phyloP scores from a whole-genome alignment of 2,888 invertebrate species.

The Choristoneura rosaceana region DNA sequence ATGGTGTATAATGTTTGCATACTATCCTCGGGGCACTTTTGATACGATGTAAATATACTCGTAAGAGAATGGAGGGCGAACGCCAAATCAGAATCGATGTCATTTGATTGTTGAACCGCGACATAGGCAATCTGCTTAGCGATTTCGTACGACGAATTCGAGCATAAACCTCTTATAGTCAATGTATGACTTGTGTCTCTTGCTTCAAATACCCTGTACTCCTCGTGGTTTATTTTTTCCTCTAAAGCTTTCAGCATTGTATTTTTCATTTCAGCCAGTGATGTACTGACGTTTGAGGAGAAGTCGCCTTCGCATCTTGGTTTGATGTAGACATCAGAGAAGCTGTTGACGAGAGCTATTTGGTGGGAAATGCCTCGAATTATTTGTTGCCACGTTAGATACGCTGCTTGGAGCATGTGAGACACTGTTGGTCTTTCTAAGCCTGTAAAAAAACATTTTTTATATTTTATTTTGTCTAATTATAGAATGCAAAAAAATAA shows the following conservation, averaged over 20 bases:
- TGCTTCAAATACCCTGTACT: conserved; percentile 38
- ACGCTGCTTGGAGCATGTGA: conserved; percentile 88
- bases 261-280: conserved; percentile 80
- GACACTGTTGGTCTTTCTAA: conserved; percentile 86
- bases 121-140: conserved; percentile 84
- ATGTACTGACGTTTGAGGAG: conserved; percentile 63
- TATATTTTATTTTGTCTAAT: not conserved
- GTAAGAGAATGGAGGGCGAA: conserved; percentile 51
- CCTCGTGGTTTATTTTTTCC: conserved; percentile 52
- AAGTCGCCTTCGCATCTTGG: conserved; percentile 78
- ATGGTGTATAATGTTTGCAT: conserved; percentile 53
- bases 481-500: not conserved
- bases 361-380: conserved; percentile 84
- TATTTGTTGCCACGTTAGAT: conserved; percentile 87
- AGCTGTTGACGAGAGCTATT: conserved; percentile 85
- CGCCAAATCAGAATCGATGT: conserved; percentile 41
- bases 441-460: conserved; percentile 66
- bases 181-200: conserved; percentile 63
- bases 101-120: conserved; percentile 56
- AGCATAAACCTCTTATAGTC: conserved; percentile 77
- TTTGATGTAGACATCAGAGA: conserved; percentile 88
- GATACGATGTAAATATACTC: conserved; percentile 62
- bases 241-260: conserved; percentile 70
- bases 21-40: conserved; percentile 60
- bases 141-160: conserved; percentile 79